Percentiles rank a stretch among this genome's conserved stretches.
phyloP scores from a whole-genome alignment of 2,888 invertebrate species.

The Bellardia bayeri region DNA sequence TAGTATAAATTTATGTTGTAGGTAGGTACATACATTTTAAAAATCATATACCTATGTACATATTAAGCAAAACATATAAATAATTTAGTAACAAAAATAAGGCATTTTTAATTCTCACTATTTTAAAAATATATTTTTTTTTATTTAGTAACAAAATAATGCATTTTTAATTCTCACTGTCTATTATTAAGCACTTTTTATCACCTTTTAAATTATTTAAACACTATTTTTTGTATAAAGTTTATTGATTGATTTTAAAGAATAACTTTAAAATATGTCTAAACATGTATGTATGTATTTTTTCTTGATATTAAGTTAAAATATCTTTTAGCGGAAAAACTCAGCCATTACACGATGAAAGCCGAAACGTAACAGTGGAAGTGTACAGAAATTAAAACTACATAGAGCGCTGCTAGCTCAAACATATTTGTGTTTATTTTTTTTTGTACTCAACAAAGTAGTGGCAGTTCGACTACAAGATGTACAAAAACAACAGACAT shows the following conservation, averaged over 20 bases:
- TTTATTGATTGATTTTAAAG: constrained; percentile 40
- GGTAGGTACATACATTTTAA: constrained; percentile 24
- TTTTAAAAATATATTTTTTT: too few species aligned
- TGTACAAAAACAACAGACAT: too few species aligned
- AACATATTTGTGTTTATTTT: too few species aligned
- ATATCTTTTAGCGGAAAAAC: constrained; percentile 46
- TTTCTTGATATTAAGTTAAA: constrained; percentile 19
- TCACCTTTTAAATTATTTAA: constrained; percentile 47
- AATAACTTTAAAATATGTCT: constrained; percentile 1
- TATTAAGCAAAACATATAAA: constrained; percentile 36
- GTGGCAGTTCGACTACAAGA: too few species aligned
- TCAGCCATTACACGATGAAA: constrained; percentile 71
- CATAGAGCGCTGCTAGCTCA: neutral
- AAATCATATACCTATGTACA: neutral
- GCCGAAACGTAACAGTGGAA: constrained; percentile 68
- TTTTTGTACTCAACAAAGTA: too few species aligned
- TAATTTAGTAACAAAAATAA: constrained; percentile 22
- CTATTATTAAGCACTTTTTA: constrained; percentile 3
- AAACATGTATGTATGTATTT: constrained; percentile 8
- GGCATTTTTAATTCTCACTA: neutral
- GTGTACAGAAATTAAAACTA: constrained; percentile 59
- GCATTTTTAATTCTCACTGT: neutral
- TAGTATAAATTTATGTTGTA: constrained; percentile 1
- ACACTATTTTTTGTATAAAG: constrained; percentile 20
- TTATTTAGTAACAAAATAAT: constrained; percentile 5